Evolutionary conservation across 1,140 invertebrate species (phyloP).

Genomic region (Dinothrombium tinctorium): DNA sequence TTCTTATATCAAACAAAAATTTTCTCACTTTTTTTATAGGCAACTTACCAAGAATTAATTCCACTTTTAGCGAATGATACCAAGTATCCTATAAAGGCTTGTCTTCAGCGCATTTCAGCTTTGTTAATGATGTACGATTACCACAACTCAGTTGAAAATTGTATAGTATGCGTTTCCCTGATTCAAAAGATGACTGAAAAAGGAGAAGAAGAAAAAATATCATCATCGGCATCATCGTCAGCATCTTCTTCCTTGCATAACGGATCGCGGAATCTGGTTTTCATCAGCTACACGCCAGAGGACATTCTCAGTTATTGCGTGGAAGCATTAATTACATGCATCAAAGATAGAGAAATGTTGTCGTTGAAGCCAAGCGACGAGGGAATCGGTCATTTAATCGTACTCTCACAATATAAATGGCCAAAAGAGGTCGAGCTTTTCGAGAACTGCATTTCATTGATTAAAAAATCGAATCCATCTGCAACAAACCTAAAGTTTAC

Average conservation of each 20-base stretch:
- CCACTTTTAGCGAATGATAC: too few relatives aligned
- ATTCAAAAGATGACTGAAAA: neutral
- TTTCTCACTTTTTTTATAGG: too few relatives aligned
- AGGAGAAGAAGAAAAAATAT: neutral
- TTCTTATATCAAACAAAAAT: neutral
- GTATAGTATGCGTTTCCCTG: neutral
- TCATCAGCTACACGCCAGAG: neutral
- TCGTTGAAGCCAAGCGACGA: slow-evolving; percentile 4
- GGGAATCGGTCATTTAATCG: slow-evolving; percentile 10
- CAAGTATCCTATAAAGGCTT: neutral
- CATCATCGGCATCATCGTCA: neutral
- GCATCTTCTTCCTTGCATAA: too few relatives aligned
- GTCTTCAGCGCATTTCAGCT: neutral
- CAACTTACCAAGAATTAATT: too few relatives aligned
- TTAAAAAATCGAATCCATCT: slow-evolving; percentile 1
- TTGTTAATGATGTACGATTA: slow-evolving; percentile 3
- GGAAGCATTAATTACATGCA: slow-evolving; percentile 4
- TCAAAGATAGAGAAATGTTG: slow-evolving; percentile 5
- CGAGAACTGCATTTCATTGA: neutral
- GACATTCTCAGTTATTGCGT: slow-evolving; percentile 5
- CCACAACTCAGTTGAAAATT: neutral
- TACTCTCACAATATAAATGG: slow-evolving; percentile 11
- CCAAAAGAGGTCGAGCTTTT: slow-evolving; percentile 7
- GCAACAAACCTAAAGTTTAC: slow-evolving; percentile 11
- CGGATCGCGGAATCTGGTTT: neutral